Evolutionary conservation across 1,140 invertebrate species (phyloP), one percentile per base, ranked within the genome.

Genomic region (Drosophila lini): DNA sequence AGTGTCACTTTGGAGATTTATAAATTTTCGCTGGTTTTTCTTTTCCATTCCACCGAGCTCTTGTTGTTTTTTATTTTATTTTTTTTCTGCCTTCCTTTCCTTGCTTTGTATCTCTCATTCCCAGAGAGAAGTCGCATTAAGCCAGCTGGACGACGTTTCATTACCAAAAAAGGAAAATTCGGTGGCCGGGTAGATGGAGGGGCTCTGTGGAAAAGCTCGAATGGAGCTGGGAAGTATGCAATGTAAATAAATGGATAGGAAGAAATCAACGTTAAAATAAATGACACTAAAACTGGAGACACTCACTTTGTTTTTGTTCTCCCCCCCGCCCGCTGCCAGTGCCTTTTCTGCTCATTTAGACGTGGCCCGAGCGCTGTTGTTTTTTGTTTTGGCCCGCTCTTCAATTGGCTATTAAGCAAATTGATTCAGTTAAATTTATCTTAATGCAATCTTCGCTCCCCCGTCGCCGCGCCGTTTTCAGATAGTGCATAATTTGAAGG

Each of bases 341-440:
- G 44, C 69, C 34, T 47, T 75, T 73, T 75, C 65, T 47, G 76
- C 44, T 65, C 47, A 52, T 76, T 65, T 65, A 58, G 55, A 55
- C 52, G 34, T 53, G 50, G 50, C 50, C 50, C 42, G 32, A 56
- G 59, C 50, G 45, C 44, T 69, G 68, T 52, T 61, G 71, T 45
- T 74, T 67, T 68, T 68, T 85, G 60, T 61, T 81, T 65, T 56
- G 68, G 52, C 84, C 73, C 80, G 84, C 84, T 91, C 88, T 84
- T 91, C 88, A 91, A 91, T 91, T 91, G 88, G 88, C 88, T 91
- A 91, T 91, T 91, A 91, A 91, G 88, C 88, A 91, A 91, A 91
- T 91, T 91, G 88, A 91, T 91, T 91, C 88, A 91, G 88, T 91
- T 91, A 91, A 91, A 91, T 91, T 91, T 91, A 91, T 91, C 88